Conservation (phyloP, 2,797 vertebrate genomes). For the Rhodeus uyekii region DNA sequence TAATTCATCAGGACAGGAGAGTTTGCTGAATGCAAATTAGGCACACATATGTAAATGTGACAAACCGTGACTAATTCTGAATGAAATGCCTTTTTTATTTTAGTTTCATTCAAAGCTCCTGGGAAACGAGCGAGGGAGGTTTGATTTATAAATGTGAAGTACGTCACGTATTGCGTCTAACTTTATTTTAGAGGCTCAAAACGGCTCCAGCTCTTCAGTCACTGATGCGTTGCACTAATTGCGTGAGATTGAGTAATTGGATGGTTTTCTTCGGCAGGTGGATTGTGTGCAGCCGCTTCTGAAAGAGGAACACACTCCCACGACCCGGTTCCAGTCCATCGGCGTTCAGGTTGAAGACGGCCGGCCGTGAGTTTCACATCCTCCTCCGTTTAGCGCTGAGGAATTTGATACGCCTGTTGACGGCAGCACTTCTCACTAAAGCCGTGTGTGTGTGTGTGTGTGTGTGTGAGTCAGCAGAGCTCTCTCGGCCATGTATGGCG, state of each 20-base stretch:
- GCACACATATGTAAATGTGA: constrained; percentile 1
- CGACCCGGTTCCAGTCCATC: constrained; percentile 93
- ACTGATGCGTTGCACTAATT: neutral
- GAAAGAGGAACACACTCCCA: constrained; percentile 79
- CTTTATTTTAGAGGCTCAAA: neutral
- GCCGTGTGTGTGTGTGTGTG: neutral
- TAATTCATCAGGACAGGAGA: neutral
- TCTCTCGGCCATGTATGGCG: constrained; percentile 18
- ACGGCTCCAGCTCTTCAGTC: neutral
- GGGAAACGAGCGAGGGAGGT: too few species aligned
- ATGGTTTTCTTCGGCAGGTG: constrained; percentile 76
- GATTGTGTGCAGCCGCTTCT: constrained; percentile 77
- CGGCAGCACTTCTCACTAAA: neutral
- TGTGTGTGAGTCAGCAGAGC: constrained; percentile 12
- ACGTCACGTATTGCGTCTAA: neutral
- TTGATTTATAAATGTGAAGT: neutral
- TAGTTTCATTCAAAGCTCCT: neutral
- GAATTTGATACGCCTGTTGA: neutral
- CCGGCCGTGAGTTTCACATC: constrained; percentile 53
- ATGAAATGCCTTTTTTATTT: too few species aligned
- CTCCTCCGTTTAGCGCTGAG: neutral
- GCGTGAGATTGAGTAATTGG: neutral
- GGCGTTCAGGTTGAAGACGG: constrained; percentile 97
- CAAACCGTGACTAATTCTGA: neutral
- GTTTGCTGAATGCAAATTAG: neutral